phyloP scores from a whole-genome alignment of 2,888 invertebrate species.

The Schrankia costaestrigalis region DNA sequence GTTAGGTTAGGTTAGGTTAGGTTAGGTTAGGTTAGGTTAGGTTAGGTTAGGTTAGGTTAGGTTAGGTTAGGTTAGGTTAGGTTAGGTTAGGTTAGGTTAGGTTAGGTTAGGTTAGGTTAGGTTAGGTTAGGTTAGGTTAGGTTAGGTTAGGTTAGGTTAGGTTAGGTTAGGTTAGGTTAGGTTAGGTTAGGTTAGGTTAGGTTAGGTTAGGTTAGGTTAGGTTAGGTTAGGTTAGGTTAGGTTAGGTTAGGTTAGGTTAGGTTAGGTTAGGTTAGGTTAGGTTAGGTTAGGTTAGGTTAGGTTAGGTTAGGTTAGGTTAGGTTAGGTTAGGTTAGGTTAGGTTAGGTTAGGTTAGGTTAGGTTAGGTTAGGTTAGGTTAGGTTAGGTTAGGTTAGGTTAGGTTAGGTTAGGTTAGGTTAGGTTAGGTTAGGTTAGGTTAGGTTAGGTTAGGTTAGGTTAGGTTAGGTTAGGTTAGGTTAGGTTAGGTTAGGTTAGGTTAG shows the following conservation, averaged over 20 bases:
- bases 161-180: slow-evolving; percentile 19
- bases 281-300: too few relatives aligned
- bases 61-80: slow-evolving; percentile 9
- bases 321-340: too few relatives aligned
- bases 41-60: slow-evolving; percentile 14
- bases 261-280: too few relatives aligned
- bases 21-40: slow-evolving; percentile 17
- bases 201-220: slow-evolving; percentile 18
- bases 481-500: slow-evolving; percentile 11
- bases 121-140: slow-evolving; percentile 16
- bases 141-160: slow-evolving; percentile 19
- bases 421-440: slow-evolving; percentile 15
- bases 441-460: slow-evolving; percentile 14
- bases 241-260: too few relatives aligned
- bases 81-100: slow-evolving; percentile 16
- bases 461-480: slow-evolving; percentile 13
- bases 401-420: slow-evolving; percentile 15
- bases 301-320: too few relatives aligned
- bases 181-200: slow-evolving; percentile 8
- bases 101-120: slow-evolving; percentile 12
- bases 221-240: slow-evolving; percentile 19
- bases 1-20: slow-evolving; percentile 16
- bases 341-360: too few relatives aligned
- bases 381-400: too few relatives aligned
- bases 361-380: too few relatives aligned